phyloP scores from a whole-genome alignment of 2,113 vertebrate species.

The Proterorhinus semilunaris region DNA sequence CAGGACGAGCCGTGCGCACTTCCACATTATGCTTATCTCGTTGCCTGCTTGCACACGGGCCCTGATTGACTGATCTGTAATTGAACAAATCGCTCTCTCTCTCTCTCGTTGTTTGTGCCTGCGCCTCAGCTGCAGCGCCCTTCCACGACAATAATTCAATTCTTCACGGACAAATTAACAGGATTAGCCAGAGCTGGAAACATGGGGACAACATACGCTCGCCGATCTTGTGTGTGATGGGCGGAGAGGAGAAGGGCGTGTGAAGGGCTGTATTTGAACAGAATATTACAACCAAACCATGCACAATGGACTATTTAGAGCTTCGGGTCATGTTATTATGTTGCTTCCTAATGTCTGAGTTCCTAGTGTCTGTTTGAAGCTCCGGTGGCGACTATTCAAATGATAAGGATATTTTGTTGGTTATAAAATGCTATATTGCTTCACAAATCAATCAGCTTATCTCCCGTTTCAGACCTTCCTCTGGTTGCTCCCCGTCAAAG shows the following conservation, averaged over 20 bases:
- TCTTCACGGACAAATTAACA: slow-evolving; percentile 54
- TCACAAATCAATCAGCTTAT: too few species aligned
- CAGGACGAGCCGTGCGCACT: background rate
- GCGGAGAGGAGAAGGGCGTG: slow-evolving; percentile 21
- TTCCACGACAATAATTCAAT: slow-evolving; percentile 49
- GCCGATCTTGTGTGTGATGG: slow-evolving; percentile 29
- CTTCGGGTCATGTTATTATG: too few species aligned
- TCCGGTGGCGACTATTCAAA: too few species aligned
- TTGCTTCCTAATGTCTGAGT: too few species aligned
- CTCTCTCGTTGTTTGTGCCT: slow-evolving; percentile 7
- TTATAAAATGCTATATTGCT: too few species aligned
- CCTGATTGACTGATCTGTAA: slow-evolving; percentile 58
- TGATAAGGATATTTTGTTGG: too few species aligned
- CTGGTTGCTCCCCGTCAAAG: too few species aligned
- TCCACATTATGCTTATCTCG: slow-evolving; percentile 39
- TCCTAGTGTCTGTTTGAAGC: too few species aligned
- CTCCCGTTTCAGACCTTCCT: too few species aligned
- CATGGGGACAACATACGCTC: slow-evolving; percentile 5
- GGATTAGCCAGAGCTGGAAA: slow-evolving; percentile 52
- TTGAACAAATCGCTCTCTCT: slow-evolving; percentile 34
- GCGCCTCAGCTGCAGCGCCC: slow-evolving; percentile 6
- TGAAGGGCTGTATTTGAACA: background rate
- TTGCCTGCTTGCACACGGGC: slow-evolving; percentile 27
- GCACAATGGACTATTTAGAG: too few species aligned
- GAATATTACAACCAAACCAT: background rate